phyloP scores from a whole-genome alignment of 2,888 invertebrate species.

The Deilephila elpenor region DNA sequence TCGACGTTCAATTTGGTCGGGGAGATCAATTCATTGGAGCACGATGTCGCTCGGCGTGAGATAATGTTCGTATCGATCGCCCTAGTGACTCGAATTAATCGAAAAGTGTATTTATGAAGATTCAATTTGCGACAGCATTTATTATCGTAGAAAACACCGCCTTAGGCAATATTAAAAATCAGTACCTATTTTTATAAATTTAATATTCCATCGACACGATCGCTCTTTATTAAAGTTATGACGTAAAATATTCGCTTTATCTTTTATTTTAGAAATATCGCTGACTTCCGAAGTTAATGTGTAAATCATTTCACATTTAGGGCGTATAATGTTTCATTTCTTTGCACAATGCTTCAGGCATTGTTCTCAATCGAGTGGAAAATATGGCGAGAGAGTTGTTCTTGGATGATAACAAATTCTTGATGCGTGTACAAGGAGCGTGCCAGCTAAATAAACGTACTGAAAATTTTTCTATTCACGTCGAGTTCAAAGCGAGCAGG shows the following conservation, averaged over 20 bases:
- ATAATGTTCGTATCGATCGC: conserved; percentile 20
- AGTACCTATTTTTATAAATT: background rate
- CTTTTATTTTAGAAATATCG: background rate
- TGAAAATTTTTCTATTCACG: conserved; percentile 9
- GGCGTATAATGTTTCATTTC: conserved; percentile 18
- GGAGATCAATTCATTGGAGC: conserved; percentile 15
- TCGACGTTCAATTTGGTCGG: conserved; percentile 21
- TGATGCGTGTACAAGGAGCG: conserved; percentile 21
- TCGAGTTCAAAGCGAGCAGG: background rate
- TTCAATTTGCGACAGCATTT: background rate
- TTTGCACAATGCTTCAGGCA: background rate
- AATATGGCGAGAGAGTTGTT: conserved; percentile 14
- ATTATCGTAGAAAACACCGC: background rate
- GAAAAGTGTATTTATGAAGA: conserved; percentile 23
- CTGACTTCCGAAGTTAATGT: background rate
- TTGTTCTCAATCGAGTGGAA: conserved; percentile 22
- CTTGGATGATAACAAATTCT: conserved; percentile 22
- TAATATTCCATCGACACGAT: background rate
- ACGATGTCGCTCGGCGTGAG: background rate
- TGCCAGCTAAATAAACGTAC: conserved; percentile 19
- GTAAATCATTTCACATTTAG: background rate
- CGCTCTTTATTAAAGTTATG: background rate
- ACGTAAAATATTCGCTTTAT: background rate
- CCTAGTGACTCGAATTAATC: conserved; percentile 18
- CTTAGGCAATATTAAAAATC: background rate